These are phyloP conservation scores for Megalops cyprinoides DNA, from an alignment of 2,797 vertebrate species.

Conservation along the genomic window DNA sequence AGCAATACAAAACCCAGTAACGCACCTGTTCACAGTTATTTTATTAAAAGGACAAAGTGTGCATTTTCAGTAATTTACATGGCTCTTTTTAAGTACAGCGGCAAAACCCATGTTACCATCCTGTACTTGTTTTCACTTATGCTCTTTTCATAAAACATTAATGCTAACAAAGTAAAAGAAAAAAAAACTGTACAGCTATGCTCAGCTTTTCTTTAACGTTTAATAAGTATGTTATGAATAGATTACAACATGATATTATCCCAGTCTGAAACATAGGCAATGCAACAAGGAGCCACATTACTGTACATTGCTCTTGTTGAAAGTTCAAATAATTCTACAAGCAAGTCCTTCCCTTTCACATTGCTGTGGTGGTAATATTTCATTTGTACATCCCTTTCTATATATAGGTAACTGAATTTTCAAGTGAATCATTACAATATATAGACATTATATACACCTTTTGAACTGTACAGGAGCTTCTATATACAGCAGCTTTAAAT, in stretches of 20 bases:
- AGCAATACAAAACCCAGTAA: neutral
- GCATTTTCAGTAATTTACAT: conserved; percentile 61
- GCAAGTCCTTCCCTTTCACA: conserved; percentile 58
- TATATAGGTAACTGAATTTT: conserved; percentile 60
- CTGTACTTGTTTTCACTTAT: conserved; percentile 45
- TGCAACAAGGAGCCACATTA: conserved; percentile 6
- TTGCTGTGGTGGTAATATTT: conserved; percentile 56
- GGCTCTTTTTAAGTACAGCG: conserved; percentile 72
- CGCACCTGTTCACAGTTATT: conserved; percentile 36
- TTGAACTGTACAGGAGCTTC: conserved; percentile 48
- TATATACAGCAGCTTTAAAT: conserved; percentile 41
- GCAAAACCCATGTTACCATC: conserved; percentile 36
- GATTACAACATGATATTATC: conserved; percentile 38
- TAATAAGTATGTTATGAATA: conserved; percentile 46
- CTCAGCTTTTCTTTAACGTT: conserved; percentile 26
- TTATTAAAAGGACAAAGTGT: conserved; percentile 67
- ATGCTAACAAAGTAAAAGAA: conserved; percentile 43
- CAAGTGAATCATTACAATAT: conserved; percentile 37
- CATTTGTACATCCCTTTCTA: conserved; percentile 66
- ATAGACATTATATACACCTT: conserved; percentile 32
- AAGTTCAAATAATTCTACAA: conserved; percentile 56
- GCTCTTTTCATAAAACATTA: conserved; percentile 47
- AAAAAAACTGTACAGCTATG: conserved; percentile 40
- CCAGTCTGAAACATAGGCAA: conserved; percentile 34
- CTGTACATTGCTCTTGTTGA: conserved; percentile 46